Percentiles rank a stretch among this genome's conserved stretches.
Evolutionary conservation across 2,113 vertebrate species (phyloP).

Genomic region (Rhegmatorhina hoffmannsi): DNA sequence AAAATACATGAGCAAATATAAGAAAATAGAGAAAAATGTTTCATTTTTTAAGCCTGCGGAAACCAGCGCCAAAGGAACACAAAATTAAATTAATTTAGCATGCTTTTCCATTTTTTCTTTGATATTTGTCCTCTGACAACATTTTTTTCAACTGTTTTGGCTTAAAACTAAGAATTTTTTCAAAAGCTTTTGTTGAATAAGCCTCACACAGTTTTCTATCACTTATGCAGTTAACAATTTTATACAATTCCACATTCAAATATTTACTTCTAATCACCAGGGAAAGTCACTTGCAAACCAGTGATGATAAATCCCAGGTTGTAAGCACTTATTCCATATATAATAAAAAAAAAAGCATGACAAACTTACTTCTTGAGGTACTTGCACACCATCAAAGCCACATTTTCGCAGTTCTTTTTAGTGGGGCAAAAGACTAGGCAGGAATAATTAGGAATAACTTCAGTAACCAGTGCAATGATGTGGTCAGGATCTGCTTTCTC

Average conservation of each 20-base stretch:
- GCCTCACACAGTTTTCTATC: not conserved
- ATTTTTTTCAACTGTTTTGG: not conserved
- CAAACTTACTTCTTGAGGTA: conserved; percentile 87
- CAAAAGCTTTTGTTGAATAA: not conserved
- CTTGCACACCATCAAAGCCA: conserved; percentile 93
- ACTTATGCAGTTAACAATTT: not conserved
- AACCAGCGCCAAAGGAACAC: not conserved
- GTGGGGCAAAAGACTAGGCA: conserved; percentile 96
- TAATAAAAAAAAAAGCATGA: not conserved
- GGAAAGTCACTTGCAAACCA: not conserved
- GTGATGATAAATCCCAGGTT: not conserved
- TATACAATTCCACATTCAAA: not conserved
- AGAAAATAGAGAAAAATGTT: not conserved
- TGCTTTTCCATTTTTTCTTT: not conserved
- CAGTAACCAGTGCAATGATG: conserved; percentile 90
- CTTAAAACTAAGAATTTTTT: not conserved
- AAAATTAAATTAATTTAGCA: not conserved
- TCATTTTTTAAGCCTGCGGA: not conserved
- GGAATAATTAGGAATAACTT: conserved; percentile 91
- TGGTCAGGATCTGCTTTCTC: conserved; percentile 92
- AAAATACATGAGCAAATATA: not conserved
- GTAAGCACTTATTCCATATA: not conserved
- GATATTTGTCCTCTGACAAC: not conserved
- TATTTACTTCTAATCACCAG: not conserved
- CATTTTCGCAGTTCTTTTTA: conserved; percentile 98